Conservation (phyloP, 2,888 invertebrate species). For the Leptogaster cylindrica region DNA sequence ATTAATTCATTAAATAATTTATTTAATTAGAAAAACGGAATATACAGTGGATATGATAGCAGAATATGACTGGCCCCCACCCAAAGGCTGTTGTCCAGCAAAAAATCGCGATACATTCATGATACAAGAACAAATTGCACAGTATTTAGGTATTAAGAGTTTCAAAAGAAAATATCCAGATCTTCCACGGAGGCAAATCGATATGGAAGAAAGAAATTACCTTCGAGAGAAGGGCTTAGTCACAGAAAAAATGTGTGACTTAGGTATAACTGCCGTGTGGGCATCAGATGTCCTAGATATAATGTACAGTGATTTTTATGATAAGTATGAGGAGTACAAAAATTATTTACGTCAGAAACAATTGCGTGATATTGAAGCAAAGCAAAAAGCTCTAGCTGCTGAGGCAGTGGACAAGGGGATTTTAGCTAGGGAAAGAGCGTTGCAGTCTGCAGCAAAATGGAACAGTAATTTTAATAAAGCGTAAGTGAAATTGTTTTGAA, state of each 20-base stretch:
- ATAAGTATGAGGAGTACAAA: constrained; percentile 91
- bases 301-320: constrained; percentile 93
- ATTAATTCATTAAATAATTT: not conserved
- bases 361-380: constrained; percentile 71
- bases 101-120: constrained; percentile 78
- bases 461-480: constrained; percentile 83
- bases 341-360: constrained; percentile 67
- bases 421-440: constrained; percentile 75
- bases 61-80: constrained; percentile 91
- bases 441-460: constrained; percentile 86
- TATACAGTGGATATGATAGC: constrained; percentile 87
- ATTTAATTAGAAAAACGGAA: constrained; percentile 60
- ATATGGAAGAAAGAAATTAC: constrained; percentile 90
- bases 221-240: constrained; percentile 83
- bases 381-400: constrained; percentile 67
- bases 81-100: constrained; percentile 64
- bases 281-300: constrained; percentile 94
- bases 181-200: constrained; percentile 79
- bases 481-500: constrained; percentile 52
- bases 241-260: constrained; percentile 89
- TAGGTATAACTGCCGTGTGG: constrained; percentile 89
- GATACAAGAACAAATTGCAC: constrained; percentile 96
- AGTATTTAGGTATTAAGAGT: constrained; percentile 92
- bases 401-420: constrained; percentile 62
- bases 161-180: constrained; percentile 97